Conservation (phyloP, 64 coral and sea anemone species). For the Actinia tenebrosa region DNA sequence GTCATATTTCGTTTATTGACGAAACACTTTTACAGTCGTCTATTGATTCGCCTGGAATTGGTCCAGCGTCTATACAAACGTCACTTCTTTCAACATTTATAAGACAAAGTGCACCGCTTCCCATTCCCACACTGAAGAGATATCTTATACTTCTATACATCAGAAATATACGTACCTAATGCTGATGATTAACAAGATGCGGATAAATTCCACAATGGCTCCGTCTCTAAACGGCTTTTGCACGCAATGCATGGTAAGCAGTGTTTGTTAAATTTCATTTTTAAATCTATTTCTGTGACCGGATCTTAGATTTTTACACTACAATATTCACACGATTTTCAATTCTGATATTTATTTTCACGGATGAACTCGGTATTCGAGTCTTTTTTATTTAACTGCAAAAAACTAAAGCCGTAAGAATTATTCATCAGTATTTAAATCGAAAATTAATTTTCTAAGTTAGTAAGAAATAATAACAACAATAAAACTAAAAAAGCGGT, state of each 20-base stretch:
- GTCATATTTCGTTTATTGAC: too few species aligned
- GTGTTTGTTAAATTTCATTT: neutral
- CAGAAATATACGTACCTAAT: neutral
- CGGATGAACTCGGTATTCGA: too few species aligned
- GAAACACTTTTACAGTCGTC: neutral
- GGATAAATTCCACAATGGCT: neutral
- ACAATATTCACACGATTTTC: too few species aligned
- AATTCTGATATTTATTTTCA: too few species aligned
- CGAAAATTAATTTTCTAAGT: too few species aligned
- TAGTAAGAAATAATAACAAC: too few species aligned
- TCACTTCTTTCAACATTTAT: neutral
- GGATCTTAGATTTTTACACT: neutral
- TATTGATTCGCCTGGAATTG: neutral
- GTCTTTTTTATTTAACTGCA: too few species aligned
- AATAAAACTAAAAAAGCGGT: too few species aligned
- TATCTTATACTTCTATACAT: neutral
- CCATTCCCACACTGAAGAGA: neutral
- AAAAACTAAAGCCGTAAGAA: too few species aligned
- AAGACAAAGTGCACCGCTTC: neutral
- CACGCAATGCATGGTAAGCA: conserved; percentile 12
- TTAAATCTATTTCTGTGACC: neutral
- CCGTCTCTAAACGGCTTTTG: neutral
- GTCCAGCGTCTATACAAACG: conserved; percentile 9
- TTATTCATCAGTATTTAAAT: too few species aligned
- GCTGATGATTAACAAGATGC: neutral